Evolutionary conservation across 1,140 invertebrate species (phyloP).

Genomic region (Manduca sexta): DNA sequence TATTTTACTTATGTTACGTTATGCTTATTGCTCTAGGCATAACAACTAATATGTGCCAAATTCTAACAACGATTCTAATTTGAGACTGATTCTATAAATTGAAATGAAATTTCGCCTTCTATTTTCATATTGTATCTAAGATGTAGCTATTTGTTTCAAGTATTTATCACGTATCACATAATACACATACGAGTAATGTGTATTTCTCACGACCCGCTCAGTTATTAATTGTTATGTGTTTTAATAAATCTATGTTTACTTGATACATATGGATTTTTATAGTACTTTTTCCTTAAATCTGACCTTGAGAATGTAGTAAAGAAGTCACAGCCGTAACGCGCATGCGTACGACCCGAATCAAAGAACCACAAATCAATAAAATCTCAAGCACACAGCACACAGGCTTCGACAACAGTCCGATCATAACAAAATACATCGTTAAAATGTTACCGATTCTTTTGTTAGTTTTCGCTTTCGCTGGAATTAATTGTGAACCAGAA

Average conservation of each 20-base stretch:
- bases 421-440: constrained; percentile 34
- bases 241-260: constrained; percentile 42
- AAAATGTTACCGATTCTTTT: constrained; percentile 51
- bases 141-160: constrained; percentile 31
- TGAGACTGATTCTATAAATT: constrained; percentile 63
- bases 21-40: no score
- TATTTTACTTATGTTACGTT: constrained; percentile 2
- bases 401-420: constrained; percentile 25
- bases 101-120: constrained; percentile 62
- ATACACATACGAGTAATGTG: neutral
- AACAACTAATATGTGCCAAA: constrained; percentile 27
- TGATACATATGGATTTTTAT: constrained; percentile 26
- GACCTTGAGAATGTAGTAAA: constrained; percentile 35
- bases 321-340: constrained; percentile 28
- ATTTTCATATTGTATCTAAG: constrained; percentile 61
- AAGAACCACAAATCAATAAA: constrained; percentile 51
- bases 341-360: constrained; percentile 42
- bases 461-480: constrained; percentile 29
- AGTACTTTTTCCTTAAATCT: constrained; percentile 11
- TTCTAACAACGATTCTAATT: constrained; percentile 47
- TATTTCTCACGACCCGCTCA: constrained; percentile 31
- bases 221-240: constrained; percentile 41
- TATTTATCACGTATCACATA: constrained; percentile 4
- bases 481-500: constrained; percentile 56
- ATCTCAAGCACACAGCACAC: constrained; percentile 25